Conservation (phyloP, 2,797 vertebrate species). For the Coccyzus lansbergi region DNA sequence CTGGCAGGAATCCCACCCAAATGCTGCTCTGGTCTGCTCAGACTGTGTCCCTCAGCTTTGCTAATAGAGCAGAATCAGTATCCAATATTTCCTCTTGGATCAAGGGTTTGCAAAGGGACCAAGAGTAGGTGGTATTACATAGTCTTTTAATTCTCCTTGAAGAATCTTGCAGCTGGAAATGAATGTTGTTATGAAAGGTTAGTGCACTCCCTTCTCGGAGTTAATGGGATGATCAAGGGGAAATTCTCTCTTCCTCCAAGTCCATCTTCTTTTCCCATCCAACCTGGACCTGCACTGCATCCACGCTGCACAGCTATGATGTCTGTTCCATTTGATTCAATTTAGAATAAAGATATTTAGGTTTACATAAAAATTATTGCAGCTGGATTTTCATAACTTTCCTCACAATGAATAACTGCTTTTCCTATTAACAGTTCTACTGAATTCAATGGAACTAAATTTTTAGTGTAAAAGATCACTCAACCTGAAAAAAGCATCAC, state of each 20-base stretch:
- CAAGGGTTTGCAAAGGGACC: not conserved
- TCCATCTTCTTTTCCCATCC: not conserved
- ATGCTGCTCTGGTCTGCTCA: not conserved
- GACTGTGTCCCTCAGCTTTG: not conserved
- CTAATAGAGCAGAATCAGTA: not conserved
- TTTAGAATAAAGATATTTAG: not conserved
- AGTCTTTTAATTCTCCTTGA: not conserved
- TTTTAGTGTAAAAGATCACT: not conserved
- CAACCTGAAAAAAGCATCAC: not conserved
- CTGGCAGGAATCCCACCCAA: rapidly evolving
- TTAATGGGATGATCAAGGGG: not conserved
- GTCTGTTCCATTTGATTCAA: not conserved
- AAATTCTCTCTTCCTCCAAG: not conserved
- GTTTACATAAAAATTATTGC: not conserved
- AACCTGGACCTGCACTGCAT: not conserved
- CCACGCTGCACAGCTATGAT: not conserved
- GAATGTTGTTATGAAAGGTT: not conserved
- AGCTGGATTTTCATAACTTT: not conserved
- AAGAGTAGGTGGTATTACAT: not conserved
- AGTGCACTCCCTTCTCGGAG: not conserved
- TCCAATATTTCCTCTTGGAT: not conserved
- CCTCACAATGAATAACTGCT: not conserved
- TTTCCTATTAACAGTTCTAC: not conserved
- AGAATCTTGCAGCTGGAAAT: not conserved
- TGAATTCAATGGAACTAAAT: not conserved